A percentile compares a stretch with the other conserved stretches of the same genome.
phyloP scores from a whole-genome alignment of 92 coral and sea anemone genomes.

The Phenganax subtilis region DNA sequence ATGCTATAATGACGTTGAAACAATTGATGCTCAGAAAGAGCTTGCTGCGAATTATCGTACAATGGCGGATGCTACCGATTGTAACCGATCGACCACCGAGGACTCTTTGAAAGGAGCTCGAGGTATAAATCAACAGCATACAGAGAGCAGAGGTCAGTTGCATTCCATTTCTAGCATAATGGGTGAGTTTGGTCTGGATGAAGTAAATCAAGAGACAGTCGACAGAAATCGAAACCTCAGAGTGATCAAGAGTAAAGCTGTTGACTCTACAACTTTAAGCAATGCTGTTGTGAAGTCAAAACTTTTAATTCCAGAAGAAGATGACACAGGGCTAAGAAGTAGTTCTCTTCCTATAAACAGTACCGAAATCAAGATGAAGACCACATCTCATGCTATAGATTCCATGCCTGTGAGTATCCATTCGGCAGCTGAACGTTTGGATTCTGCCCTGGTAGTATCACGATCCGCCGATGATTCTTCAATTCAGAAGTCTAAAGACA shows the following conservation, averaged over 20 bases:
- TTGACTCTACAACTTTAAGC: not conserved
- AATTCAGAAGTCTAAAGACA: not conserved
- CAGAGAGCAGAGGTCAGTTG: not conserved
- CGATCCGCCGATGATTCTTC: not conserved
- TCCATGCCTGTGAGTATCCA: not conserved
- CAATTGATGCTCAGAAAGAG: not conserved
- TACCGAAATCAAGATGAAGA: not conserved
- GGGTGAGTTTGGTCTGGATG: not conserved
- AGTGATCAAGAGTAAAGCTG: not conserved
- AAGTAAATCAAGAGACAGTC: not conserved
- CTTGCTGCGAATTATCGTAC: not conserved
- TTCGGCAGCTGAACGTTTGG: not conserved
- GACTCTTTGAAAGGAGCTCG: not conserved
- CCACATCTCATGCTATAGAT: not conserved
- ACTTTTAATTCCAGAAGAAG: not conserved
- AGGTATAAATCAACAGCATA: not conserved
- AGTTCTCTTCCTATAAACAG: not conserved
- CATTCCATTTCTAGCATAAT: not conserved
- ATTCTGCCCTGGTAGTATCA: not conserved
- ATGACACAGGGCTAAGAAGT: not conserved
- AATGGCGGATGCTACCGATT: not conserved
- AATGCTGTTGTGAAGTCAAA: slow-evolving; percentile 12
- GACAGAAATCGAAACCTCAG: too few species aligned
- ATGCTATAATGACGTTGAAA: not conserved
- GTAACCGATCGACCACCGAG: not conserved